A percentile compares a stretch with the other conserved stretches of the same genome.
These are phyloP conservation scores for Solea solea DNA, from an alignment of 2,113 vertebrate genomes.

Conservation along the genomic window DNA sequence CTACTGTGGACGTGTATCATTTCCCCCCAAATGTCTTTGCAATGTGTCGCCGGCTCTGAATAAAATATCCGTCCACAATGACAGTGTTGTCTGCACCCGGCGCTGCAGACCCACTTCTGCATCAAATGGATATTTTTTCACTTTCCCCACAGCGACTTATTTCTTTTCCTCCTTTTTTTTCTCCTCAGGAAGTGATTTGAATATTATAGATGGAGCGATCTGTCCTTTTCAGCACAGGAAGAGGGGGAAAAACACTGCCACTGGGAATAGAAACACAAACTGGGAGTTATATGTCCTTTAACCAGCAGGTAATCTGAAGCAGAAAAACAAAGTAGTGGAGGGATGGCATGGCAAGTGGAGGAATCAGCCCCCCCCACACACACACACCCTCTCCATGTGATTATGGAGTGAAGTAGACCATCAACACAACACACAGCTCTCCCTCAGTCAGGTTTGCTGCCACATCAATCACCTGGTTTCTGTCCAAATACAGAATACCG, in stretches of 20 bases:
- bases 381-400: conserved; percentile 64
- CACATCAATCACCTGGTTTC: conserved; percentile 75
- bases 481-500: conserved; percentile 67
- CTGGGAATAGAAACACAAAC: conserved; percentile 53
- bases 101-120: conserved; percentile 54
- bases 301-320: conserved; percentile 71
- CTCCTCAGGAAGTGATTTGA: conserved; percentile 40
- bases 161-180: background rate
- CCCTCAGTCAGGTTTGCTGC: conserved; percentile 65
- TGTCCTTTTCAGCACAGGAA: conserved; percentile 27
- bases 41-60: conserved; percentile 49
- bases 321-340: conserved; percentile 25
- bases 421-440: conserved; percentile 70
- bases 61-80: conserved; percentile 59
- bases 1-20: conserved; percentile 57
- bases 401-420: conserved; percentile 83
- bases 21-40: conserved; percentile 58
- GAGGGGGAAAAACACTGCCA: conserved; percentile 29
- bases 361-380: conserved; percentile 56
- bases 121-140: conserved; percentile 52
- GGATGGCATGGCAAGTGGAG: conserved; percentile 23
- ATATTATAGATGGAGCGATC: conserved; percentile 60
- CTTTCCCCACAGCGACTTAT: conserved; percentile 6
- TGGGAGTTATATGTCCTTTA: conserved; percentile 47
- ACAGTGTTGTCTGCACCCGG: conserved; percentile 38